phyloP scores from a whole-genome alignment of 2,113 vertebrate genomes.

The Amphiprion ocellaris region DNA sequence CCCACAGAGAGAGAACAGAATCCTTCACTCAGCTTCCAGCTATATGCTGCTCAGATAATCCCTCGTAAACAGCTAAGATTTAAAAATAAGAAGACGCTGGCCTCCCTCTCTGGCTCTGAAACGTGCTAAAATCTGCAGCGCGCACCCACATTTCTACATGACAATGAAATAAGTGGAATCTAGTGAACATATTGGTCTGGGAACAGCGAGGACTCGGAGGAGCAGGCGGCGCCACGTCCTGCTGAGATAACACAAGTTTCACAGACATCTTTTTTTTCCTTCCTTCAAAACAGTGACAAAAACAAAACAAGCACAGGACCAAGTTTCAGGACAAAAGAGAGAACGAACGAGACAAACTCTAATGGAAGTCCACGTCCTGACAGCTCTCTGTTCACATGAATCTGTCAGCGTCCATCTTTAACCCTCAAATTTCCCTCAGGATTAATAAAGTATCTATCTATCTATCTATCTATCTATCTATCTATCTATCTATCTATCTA shows the following conservation, averaged over 20 bases:
- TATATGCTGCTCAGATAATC: conserved; percentile 39
- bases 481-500: too few relatives aligned
- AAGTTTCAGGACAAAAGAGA: conserved; percentile 46
- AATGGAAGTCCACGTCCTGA: conserved; percentile 32
- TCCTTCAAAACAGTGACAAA: conserved; percentile 45
- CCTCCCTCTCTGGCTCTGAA: conserved; percentile 23
- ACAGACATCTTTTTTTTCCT: conserved; percentile 42
- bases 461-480: too few relatives aligned
- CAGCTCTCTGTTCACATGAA: conserved; percentile 11
- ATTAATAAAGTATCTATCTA: too few relatives aligned
- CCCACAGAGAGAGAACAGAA: conserved; percentile 7
- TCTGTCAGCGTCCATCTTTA: neutral
- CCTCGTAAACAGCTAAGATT: conserved; percentile 46
- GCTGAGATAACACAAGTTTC: conserved; percentile 75
- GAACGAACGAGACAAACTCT: conserved; percentile 40
- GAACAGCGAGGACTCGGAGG: conserved; percentile 52
- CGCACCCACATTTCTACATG: conserved; percentile 52
- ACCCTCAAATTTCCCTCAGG: too few relatives aligned
- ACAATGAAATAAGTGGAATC: conserved; percentile 64
- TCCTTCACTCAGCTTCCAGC: conserved; percentile 33
- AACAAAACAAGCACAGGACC: conserved; percentile 53
- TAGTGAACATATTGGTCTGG: conserved; percentile 48
- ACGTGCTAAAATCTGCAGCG: conserved; percentile 20
- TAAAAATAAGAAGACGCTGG: conserved; percentile 47
- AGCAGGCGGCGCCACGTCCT: conserved; percentile 44